A percentile compares a stretch with the other conserved stretches of the same genome.
phyloP scores from a whole-genome alignment of 2,113 vertebrate genomes.

The Notechis scutatus region DNA sequence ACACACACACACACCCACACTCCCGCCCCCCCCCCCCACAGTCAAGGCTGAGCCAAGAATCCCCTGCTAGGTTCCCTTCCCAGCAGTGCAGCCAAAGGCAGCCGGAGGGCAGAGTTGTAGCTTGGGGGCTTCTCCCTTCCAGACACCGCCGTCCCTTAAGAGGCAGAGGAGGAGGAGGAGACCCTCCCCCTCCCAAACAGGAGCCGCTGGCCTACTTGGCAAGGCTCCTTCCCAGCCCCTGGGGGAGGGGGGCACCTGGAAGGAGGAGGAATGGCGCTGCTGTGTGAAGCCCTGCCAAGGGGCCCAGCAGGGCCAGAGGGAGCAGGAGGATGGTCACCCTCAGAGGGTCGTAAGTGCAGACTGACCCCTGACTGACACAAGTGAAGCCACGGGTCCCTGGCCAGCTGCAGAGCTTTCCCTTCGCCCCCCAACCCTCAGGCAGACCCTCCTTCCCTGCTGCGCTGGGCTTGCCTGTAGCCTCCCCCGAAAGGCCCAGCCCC shows the following conservation, averaged over 20 bases:
- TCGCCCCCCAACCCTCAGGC: neutral
- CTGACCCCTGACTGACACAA: neutral
- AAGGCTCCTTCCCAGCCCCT: neutral
- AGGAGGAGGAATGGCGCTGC: neutral
- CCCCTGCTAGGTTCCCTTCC: neutral
- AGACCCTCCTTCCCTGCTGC: neutral
- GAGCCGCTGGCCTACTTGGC: neutral
- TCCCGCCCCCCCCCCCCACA: neutral
- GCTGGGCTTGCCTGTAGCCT: too few species aligned
- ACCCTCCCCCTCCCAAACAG: neutral
- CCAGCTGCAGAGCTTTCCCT: neutral
- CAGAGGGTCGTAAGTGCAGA: neutral
- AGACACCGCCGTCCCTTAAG: neutral
- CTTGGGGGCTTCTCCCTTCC: neutral
- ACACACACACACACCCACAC: neutral
- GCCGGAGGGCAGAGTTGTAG: neutral
- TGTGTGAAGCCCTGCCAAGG: neutral
- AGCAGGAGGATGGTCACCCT: neutral
- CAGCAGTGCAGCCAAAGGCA: neutral
- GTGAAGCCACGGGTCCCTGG: neutral
- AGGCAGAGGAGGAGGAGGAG: neutral
- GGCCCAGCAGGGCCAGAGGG: too few species aligned
- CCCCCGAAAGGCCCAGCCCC: too few species aligned
- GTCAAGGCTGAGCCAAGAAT: neutral
- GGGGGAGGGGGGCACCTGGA: neutral